These are phyloP conservation scores for Macrotrachela quadricornifera DNA, from an alignment of 1,140 invertebrate genomes.

Conservation along the genomic window DNA sequence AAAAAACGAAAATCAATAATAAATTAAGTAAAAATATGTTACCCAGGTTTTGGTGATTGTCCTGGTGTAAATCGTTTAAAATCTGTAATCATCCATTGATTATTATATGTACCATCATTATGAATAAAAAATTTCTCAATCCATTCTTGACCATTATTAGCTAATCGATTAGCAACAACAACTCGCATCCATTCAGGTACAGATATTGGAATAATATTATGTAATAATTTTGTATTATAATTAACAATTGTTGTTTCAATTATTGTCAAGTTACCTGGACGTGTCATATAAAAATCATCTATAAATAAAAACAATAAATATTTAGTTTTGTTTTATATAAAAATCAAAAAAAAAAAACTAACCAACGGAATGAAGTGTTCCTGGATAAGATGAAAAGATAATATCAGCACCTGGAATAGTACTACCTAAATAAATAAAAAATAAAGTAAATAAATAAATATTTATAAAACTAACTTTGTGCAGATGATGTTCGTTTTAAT, in stretches of 20 bases:
- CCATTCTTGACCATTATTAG: conserved; percentile 49
- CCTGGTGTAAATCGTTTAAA: conserved; percentile 40
- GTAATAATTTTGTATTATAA: conserved; percentile 40
- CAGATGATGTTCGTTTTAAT: conserved; percentile 35
- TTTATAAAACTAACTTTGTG: neutral
- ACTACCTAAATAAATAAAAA: neutral
- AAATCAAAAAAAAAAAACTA: too few relatives aligned
- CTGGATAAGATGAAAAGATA: conserved; percentile 67
- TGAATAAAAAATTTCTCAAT: conserved; percentile 35
- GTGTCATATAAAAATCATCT: conserved; percentile 45
- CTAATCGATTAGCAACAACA: conserved; percentile 63
- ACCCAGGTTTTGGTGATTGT: conserved; percentile 29
- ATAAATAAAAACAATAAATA: conserved; percentile 45
- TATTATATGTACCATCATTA: conserved; percentile 60
- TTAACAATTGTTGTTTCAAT: conserved; percentile 54
- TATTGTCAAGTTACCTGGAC: conserved; percentile 15
- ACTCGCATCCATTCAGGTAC: conserved; percentile 53
- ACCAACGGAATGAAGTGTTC: conserved; percentile 19
- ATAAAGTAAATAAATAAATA: conserved; percentile 4
- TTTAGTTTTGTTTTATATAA: too few relatives aligned
- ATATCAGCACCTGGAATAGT: conserved; percentile 42
- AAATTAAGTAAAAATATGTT: too few relatives aligned
- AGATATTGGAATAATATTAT: conserved; percentile 34
- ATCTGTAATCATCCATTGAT: conserved; percentile 68
- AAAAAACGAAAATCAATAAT: too few relatives aligned